Evolutionary conservation across 2,888 invertebrate species (phyloP), one percentile per base, ranked within the genome.

Genomic region (Leucania comma): DNA sequence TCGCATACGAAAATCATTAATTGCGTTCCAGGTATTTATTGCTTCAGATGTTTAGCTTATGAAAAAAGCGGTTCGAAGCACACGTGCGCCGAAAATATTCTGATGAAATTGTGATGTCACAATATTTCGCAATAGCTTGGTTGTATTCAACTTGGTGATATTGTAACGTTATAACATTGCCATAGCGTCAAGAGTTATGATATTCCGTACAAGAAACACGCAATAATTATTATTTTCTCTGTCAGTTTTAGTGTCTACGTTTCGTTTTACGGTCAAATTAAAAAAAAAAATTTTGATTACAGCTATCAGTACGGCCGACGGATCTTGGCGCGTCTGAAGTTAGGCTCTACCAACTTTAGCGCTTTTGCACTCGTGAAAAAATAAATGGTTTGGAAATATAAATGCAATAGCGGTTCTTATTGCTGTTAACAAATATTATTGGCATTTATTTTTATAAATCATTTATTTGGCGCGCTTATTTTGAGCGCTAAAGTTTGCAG

Each of bases 1-100:
- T 62, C 46, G 64, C 72, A 14, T 46, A 72, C 8, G 64, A 85
- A 87, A 87, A 87, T 86, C 87, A 86, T 84, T 87, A 86, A 22
- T 59, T 35, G 74, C 84, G 87, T 88, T 87, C 81, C 86, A 82
- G 68, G 22, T 80, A 10, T 38, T 26, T 38, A 50, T 62, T 4
- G 17, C 22, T 32, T 64, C 24, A 20, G 29, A 0, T 24, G 67
- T 69, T 68, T 54, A 72, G 48, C 80, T 66, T 82, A 38, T 20
- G 8, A 46, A 46, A 56, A 46, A 46, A 56, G 68, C 78, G 68
- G 68, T 83, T 61, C 80, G 32, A 57, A 12, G 12, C 29, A 59
- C 2, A 9, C 26, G 48, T 32, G 54, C 6, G 59, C 29, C n/a
- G 54, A 54, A 60, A 56, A 42, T 12, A 46, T 61, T 74, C 51